These are phyloP conservation scores for Drosophila kanapiae DNA, from an alignment of 1,140 invertebrate genomes.

Conservation along the genomic window DNA sequence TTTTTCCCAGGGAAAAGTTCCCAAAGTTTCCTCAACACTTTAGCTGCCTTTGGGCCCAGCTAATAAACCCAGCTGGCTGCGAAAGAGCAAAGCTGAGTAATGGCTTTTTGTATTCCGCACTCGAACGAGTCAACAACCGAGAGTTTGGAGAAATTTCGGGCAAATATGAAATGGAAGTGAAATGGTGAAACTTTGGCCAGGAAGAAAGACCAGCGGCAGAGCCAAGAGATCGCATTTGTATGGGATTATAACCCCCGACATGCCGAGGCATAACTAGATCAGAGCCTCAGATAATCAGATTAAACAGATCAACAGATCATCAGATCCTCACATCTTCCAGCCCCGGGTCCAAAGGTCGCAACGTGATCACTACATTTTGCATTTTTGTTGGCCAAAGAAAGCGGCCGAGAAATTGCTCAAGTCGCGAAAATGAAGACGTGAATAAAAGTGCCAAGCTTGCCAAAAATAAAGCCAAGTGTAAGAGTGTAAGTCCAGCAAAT, in stretches of 20 bases:
- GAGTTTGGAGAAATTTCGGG: slow-evolving; percentile 64
- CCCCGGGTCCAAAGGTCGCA: slow-evolving; percentile 26
- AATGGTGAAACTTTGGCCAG: slow-evolving; percentile 52
- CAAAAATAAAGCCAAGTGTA: neutral
- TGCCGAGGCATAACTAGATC: slow-evolving; percentile 13
- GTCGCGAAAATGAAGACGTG: slow-evolving; percentile 19
- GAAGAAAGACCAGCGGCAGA: too few relatives aligned
- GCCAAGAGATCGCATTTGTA: neutral
- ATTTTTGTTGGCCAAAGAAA: slow-evolving; percentile 60
- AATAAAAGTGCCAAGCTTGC: slow-evolving; percentile 40
- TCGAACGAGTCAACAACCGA: slow-evolving; percentile 35
- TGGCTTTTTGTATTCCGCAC: slow-evolving; percentile 44
- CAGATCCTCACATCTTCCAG: neutral
- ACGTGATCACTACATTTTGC: slow-evolving; percentile 29
- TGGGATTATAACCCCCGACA: neutral
- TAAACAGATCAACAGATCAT: slow-evolving; percentile 11
- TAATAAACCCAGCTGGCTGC: neutral
- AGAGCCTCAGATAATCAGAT: slow-evolving; percentile 12
- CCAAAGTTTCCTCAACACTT: too few relatives aligned
- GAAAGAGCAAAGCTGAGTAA: slow-evolving; percentile 29
- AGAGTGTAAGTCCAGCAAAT: slow-evolving; percentile 22
- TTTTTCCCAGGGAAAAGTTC: too few relatives aligned
- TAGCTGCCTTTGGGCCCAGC: neutral
- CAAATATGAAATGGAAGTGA: slow-evolving; percentile 54
- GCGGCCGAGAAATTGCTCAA: slow-evolving; percentile 51